A percentile compares a stretch with the other conserved stretches of the same genome.
Evolutionary conservation across 2,888 invertebrate genomes (phyloP).

Genomic region (Heliconius ismenius): DNA sequence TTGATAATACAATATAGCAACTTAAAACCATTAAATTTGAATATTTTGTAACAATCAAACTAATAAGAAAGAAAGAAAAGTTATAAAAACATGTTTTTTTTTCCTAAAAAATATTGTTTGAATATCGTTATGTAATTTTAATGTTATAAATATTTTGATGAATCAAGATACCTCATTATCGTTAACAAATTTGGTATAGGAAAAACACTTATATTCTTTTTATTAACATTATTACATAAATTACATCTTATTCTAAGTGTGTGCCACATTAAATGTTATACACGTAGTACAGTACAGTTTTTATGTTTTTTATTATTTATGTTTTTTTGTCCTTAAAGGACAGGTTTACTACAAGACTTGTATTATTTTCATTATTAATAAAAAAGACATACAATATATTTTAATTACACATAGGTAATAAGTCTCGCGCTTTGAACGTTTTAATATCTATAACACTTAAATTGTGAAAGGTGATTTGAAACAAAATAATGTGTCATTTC

Average conservation of each 20-base stretch:
- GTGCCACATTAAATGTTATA: slow-evolving; percentile 14
- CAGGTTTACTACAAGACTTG: not conserved
- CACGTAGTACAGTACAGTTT: not conserved
- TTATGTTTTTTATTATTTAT: slow-evolving; percentile 4
- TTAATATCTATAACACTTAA: not conserved
- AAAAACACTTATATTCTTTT: not conserved
- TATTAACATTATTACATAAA: not conserved
- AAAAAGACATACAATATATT: not conserved
- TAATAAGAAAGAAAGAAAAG: not conserved
- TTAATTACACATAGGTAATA: slow-evolving; percentile 2
- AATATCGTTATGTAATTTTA: not conserved
- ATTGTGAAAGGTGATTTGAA: not conserved
- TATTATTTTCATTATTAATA: slow-evolving; percentile 5
- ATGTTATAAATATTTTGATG: not conserved
- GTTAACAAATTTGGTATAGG: not conserved
- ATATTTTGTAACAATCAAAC: no score
- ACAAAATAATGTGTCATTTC: not conserved
- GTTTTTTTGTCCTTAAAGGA: no score
- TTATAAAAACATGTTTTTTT: not conserved
- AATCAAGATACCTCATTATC: not conserved
- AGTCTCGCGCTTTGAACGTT: not conserved
- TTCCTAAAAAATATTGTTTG: not conserved
- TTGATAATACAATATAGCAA: no score
- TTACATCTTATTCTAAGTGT: slow-evolving; percentile 12
- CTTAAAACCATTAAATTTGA: no score